Base-by-base conservation (phyloP, 2,888 invertebrate species). In the Leptinotarsa peninsularis region DNA sequence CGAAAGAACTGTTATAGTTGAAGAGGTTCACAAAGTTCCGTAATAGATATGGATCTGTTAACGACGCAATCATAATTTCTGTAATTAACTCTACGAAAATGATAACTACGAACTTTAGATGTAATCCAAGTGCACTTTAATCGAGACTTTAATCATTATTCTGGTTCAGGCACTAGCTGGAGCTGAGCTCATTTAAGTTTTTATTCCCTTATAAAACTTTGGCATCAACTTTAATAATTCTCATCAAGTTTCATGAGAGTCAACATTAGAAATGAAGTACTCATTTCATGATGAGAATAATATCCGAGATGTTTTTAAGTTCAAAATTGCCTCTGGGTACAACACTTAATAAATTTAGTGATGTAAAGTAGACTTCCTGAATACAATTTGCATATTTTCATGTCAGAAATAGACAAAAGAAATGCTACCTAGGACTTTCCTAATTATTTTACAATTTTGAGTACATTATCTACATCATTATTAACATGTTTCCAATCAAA, bases 211-310 rank as follows among this genome's bases (percentile, higher is more conserved):
- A 60, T 60, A 60, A 60, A 60, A 60, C 60, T 60, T 60, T 23
- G 15, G 60, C 21, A 60, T 60, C 60, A 60, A 60, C 60, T 60
- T 60, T 60, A 60, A 60, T 60, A 60, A 60, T 60, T 60, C 60
- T 27, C 60, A 21, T 60, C 15, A 60, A 14, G 60, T 23, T 60
- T 15, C 60, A 60, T 60, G 27, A 15, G 15, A 60, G 27, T 23
- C 15, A 15, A 27, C 60, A 60, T 60, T 23, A 60, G 60, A 27
- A 60, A 60, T 27, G 17, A 60, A 60, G 60, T 60, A 60, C 27
- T 60, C 60, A 60, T 60, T 21, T 4, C 21, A 60, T 60, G 60
- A 23, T 60, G 23, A 5, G 60, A 23, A 23, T 60, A 58, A 21
- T 21, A 60, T 54, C 13, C 54, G 18, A 13, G 18, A 54, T 60